Conservation (phyloP, 2,797 vertebrate genomes). For the Aulostomus chinensis region DNA sequence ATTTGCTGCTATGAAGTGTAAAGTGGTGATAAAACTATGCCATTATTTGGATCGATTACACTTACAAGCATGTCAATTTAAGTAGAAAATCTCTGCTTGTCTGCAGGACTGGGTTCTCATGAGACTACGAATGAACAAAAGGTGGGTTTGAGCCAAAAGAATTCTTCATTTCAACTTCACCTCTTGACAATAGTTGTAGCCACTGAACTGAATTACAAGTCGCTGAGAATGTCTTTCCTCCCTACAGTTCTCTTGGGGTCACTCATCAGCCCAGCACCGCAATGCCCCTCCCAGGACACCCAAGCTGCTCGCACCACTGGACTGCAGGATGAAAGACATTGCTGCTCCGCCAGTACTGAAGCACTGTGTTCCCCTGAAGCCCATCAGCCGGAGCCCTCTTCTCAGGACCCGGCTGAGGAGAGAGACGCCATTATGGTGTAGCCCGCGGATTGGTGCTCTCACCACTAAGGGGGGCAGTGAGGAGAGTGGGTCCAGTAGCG, state of each 20-base stretch:
- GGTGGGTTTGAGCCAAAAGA: conserved; percentile 45
- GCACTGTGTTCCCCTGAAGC: conserved; percentile 57
- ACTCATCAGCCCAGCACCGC: conserved; percentile 24
- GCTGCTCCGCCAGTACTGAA: conserved; percentile 34
- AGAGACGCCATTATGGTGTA: conserved; percentile 38
- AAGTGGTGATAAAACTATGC: no score
- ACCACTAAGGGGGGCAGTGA: conserved; percentile 60
- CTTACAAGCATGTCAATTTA: no score
- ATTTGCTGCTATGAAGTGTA: no score
- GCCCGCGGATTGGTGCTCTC: conserved; percentile 8
- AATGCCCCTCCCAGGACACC: conserved; percentile 46
- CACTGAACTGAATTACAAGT: not conserved
- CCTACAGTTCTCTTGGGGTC: conserved; percentile 31
- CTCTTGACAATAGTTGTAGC: not conserved
- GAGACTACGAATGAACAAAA: conserved; percentile 45
- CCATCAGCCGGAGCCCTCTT: conserved; percentile 52
- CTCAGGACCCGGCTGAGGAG: conserved; percentile 39
- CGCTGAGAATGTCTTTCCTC: not conserved
- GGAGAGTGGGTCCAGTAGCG: conserved; percentile 69
- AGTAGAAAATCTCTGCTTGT: conserved; percentile 9
- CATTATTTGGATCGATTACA: no score
- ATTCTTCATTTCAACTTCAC: not conserved
- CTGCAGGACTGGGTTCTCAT: conserved; percentile 68
- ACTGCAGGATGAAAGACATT: conserved; percentile 28
- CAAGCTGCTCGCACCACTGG: conserved; percentile 72